Evolutionary conservation across 2,797 vertebrate genomes (phyloP).

Genomic region (Microcaecilia unicolor): DNA sequence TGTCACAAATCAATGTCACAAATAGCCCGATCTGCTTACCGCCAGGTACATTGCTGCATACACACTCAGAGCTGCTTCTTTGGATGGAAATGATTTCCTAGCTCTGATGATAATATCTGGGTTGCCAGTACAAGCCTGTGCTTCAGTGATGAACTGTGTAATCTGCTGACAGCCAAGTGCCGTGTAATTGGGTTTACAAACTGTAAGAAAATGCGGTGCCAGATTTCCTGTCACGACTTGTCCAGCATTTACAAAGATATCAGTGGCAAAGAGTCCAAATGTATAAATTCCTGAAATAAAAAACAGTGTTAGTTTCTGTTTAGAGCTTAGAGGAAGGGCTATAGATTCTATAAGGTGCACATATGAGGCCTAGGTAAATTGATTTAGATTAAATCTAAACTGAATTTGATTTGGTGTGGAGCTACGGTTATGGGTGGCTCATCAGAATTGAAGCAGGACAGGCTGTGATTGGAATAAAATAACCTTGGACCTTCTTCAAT

Average conservation of each 20-base stretch:
- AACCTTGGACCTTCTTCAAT: no score
- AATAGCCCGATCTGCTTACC: constrained; percentile 77
- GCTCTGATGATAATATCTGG: constrained; percentile 82
- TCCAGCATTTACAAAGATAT: constrained; percentile 96
- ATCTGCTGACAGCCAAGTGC: constrained; percentile 90
- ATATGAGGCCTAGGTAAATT: no score
- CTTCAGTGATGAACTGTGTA: constrained; percentile 88
- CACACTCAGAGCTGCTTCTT: constrained; percentile 90
- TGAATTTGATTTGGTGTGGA: no score
- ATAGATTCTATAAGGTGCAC: no score
- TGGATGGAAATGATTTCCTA: constrained; percentile 93
- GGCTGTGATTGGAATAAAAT: no score
- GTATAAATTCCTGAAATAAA: constrained; percentile 78
- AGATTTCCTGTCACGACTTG: constrained; percentile 96
- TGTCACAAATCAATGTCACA: no score
- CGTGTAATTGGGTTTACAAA: constrained; percentile 95
- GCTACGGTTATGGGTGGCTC: no score
- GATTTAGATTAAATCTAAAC: no score
- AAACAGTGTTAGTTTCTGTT: constrained; percentile 21
- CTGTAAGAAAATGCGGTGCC: constrained; percentile 92
- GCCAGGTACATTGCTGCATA: constrained; percentile 91
- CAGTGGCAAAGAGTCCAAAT: constrained; percentile 93
- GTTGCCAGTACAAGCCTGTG: constrained; percentile 88
- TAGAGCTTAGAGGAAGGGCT: constrained; percentile 1
- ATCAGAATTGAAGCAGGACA: no score